Evolutionary conservation across 2,888 invertebrate genomes (phyloP).

Genomic region (Sinelater perroti): DNA sequence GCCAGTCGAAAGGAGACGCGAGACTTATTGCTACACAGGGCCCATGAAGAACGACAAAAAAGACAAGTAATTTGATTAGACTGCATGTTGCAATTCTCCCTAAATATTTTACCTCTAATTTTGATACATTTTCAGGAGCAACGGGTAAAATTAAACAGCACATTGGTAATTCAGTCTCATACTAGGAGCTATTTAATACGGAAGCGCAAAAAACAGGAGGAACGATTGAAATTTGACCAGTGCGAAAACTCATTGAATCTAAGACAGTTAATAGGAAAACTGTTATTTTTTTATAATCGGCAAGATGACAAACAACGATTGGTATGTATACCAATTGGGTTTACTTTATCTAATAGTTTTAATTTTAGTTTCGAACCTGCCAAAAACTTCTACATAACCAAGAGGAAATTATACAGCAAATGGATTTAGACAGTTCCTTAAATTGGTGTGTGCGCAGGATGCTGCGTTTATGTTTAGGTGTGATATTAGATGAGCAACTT

Average conservation of each 20-base stretch:
- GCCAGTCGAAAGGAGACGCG: slow-evolving; percentile 78
- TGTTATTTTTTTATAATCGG: slow-evolving; percentile 81
- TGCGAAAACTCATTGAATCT: slow-evolving; percentile 63
- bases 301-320: slow-evolving; percentile 73
- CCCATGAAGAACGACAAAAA: slow-evolving; percentile 86
- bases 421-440: slow-evolving; percentile 56
- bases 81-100: neutral
- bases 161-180: slow-evolving; percentile 83
- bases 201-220: slow-evolving; percentile 70
- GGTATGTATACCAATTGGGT: slow-evolving; percentile 58
- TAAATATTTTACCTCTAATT: neutral
- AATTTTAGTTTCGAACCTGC: slow-evolving; percentile 59
- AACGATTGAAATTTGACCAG: slow-evolving; percentile 76
- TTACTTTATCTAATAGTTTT: no score
- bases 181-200: slow-evolving; percentile 78
- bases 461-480: slow-evolving; percentile 54
- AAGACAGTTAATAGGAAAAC: slow-evolving; percentile 68
- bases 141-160: slow-evolving; percentile 76
- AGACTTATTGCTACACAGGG: slow-evolving; percentile 79
- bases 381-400: slow-evolving; percentile 59
- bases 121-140: slow-evolving; percentile 71
- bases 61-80: slow-evolving; percentile 72
- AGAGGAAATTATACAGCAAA: slow-evolving; percentile 53
- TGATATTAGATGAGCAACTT: slow-evolving; percentile 43
- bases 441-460: slow-evolving; percentile 60